phyloP scores from a whole-genome alignment of 2,113 vertebrate species.

The Lutjanus erythropterus region DNA sequence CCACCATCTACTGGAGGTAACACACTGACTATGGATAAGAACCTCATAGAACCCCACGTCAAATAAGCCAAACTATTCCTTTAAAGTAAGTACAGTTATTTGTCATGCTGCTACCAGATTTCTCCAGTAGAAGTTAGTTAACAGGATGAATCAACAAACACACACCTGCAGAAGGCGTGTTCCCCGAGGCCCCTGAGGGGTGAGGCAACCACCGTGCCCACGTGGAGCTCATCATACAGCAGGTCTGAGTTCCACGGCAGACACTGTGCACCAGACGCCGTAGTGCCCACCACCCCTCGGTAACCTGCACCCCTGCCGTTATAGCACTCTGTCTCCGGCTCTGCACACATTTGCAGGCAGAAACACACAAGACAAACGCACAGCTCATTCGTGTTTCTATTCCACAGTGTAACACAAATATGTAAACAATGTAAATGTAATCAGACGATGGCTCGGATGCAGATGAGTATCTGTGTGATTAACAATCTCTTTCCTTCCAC shows the following conservation, averaged over 20 bases:
- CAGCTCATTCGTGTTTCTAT: slow-evolving; percentile 1
- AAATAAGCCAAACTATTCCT: too few species aligned
- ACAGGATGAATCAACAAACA: slow-evolving; percentile 30
- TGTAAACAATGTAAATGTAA: slow-evolving; percentile 21
- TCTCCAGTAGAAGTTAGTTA: background rate
- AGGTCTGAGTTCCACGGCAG: slow-evolving; percentile 92
- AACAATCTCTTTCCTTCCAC: background rate
- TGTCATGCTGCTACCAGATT: background rate
- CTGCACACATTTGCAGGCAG: slow-evolving; percentile 72
- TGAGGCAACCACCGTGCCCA: slow-evolving; percentile 77
- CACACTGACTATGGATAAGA: too few species aligned
- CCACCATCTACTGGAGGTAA: too few species aligned
- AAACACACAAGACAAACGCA: background rate
- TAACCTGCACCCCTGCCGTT: slow-evolving; percentile 84
- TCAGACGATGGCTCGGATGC: background rate
- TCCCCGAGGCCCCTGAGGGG: slow-evolving; percentile 87
- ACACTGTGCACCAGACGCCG: slow-evolving; percentile 87
- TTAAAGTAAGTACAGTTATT: too few species aligned
- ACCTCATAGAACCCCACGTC: too few species aligned
- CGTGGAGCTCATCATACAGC: slow-evolving; percentile 88
- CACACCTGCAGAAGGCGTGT: slow-evolving; percentile 93
- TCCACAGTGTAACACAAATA: background rate
- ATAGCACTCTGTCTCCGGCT: slow-evolving; percentile 84
- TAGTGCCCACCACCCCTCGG: slow-evolving; percentile 84
- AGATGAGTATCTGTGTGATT: slow-evolving; percentile 16